A percentile compares a stretch with the other conserved stretches of the same genome.
phyloP scores from a whole-genome alignment of 2,888 invertebrate genomes.

The Lomographa bimaculata region DNA sequence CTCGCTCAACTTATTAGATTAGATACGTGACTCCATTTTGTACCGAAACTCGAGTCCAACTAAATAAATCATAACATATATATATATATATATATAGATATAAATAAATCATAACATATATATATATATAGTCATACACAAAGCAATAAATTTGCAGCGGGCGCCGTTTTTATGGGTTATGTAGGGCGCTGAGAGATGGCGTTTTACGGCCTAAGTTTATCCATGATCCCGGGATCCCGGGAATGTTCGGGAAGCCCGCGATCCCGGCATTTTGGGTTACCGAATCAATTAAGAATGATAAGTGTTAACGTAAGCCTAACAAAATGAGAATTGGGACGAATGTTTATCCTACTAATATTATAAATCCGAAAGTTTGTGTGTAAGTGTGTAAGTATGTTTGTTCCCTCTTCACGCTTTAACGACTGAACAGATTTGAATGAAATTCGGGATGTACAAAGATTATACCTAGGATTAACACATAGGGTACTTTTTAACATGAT shows the following conservation, averaged over 20 bases:
- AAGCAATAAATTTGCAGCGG: conserved; percentile 11
- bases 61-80: conserved; percentile 19
- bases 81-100: conserved; percentile 18
- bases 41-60: conserved; percentile 1
- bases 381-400: too few species aligned
- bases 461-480: too few species aligned
- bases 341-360: too few species aligned
- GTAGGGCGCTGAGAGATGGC: conserved; percentile 11
- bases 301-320: conserved; percentile 1
- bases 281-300: conserved; percentile 6
- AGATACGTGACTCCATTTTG: conserved; percentile 14
- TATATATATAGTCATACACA: conserved; percentile 19
- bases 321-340: too few species aligned
- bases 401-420: too few species aligned
- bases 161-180: conserved; percentile 8
- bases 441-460: too few species aligned
- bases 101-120: conserved; percentile 20
- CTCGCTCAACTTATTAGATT: conserved; percentile 10
- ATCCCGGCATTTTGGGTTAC: conserved; percentile 6
- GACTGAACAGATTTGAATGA: too few species aligned
- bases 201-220: conserved; percentile 20
- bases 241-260: conserved; percentile 5
- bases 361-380: too few species aligned
- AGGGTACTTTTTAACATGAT: too few species aligned
- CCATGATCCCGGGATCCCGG: conserved; percentile 7